These are phyloP conservation scores for Hydrozoanthus tunicans DNA, from an alignment of 64 coral and sea anemone genomes.

Conservation along the genomic window DNA sequence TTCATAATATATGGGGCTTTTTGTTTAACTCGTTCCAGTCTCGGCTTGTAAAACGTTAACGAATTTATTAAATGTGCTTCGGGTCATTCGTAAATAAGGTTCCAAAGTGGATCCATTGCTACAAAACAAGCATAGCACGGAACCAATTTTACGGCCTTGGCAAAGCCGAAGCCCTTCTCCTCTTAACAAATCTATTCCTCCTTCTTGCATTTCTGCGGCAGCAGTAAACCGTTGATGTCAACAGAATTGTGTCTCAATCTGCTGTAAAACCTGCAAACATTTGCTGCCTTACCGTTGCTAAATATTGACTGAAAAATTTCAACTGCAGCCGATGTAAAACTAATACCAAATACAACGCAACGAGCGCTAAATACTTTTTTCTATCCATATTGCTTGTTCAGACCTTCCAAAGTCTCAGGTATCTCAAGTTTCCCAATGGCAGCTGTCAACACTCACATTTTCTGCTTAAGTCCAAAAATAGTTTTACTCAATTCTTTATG, in stretches of 20 bases:
- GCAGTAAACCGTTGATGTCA: not conserved
- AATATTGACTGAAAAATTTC: not conserved
- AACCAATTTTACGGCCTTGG: not conserved
- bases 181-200: not conserved
- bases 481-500: too few relatives aligned
- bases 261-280: not conserved
- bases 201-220: not conserved
- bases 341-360: constrained; percentile 3
- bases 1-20: too few relatives aligned
- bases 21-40: too few relatives aligned
- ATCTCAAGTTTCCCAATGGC: too few relatives aligned
- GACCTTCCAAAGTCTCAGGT: not conserved
- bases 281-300: constrained; percentile 20
- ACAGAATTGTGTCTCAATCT: not conserved
- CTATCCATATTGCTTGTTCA: not conserved
- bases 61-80: not conserved
- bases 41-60: not conserved
- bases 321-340: not conserved
- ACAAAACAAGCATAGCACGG: not conserved
- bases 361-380: not conserved
- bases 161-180: not conserved
- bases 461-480: too few relatives aligned
- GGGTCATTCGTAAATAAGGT: not conserved
- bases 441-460: too few relatives aligned
- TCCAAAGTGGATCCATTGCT: not conserved